These are phyloP conservation scores for Podarcis siculus DNA, from an alignment of 2,797 vertebrate genomes.

Conservation along the genomic window DNA sequence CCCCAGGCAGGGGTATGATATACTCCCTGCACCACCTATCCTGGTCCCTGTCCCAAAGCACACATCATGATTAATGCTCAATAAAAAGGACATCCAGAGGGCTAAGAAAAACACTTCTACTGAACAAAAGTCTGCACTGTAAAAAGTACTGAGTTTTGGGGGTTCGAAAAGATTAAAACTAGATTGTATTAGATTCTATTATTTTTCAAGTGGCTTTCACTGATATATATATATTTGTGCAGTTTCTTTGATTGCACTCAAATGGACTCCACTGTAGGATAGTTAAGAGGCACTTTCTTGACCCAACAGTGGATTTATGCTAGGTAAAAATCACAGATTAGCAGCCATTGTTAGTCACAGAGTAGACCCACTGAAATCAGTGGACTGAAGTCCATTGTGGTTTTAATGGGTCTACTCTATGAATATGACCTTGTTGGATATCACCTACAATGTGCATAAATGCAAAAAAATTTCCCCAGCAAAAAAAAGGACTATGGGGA, in stretches of 20 bases:
- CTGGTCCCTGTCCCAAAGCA: too few relatives aligned
- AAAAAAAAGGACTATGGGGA: neutral
- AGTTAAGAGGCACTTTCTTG: slow-evolving; percentile 28
- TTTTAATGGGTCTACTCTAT: too few relatives aligned
- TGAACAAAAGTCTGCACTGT: slow-evolving; percentile 1
- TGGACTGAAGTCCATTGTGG: too few relatives aligned
- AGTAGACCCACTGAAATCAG: too few relatives aligned
- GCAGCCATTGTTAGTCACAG: too few relatives aligned
- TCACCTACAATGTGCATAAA: slow-evolving; percentile 3
- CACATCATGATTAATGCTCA: too few relatives aligned
- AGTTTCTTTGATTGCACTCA: slow-evolving; percentile 27
- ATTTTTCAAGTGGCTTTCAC: slow-evolving; percentile 38
- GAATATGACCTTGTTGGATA: too few relatives aligned
- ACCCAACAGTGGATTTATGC: neutral
- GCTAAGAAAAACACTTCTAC: neutral
- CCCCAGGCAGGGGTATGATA: too few relatives aligned
- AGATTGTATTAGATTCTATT: slow-evolving; percentile 30
- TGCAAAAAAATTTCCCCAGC: slow-evolving; percentile 20
- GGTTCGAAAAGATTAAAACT: slow-evolving; percentile 28
- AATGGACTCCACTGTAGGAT: neutral
- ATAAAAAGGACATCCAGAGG: too few relatives aligned
- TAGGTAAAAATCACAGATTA: slow-evolving; percentile 5
- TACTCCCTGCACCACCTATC: too few relatives aligned
- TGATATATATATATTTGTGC: slow-evolving; percentile 28
- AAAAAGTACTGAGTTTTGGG: slow-evolving; percentile 33